Conservation (phyloP, 2,113 vertebrate species). For the Melanostigma gelatinosum region DNA sequence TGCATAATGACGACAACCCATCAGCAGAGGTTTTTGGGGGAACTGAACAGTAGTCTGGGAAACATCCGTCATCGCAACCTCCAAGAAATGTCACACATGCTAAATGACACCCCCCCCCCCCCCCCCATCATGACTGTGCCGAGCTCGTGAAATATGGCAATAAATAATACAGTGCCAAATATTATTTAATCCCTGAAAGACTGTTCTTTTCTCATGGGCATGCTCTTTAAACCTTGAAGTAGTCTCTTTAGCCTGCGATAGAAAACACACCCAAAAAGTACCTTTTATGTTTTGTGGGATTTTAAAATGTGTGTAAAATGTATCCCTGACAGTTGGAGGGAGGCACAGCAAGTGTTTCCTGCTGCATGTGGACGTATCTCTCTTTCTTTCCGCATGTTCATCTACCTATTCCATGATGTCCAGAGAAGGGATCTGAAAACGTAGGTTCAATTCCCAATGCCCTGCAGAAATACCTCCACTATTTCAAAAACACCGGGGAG, state of each 20-base stretch:
- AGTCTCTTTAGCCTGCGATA: neutral
- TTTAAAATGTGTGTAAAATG: conserved; percentile 10
- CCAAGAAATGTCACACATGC: conserved; percentile 26
- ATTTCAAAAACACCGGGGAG: conserved; percentile 42
- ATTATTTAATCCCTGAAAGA: conserved; percentile 28
- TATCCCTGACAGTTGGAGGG: conserved; percentile 10
- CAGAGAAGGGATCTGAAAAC: conserved; percentile 41
- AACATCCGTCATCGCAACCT: conserved; percentile 15
- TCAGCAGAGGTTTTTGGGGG: neutral
- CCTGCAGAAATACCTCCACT: conserved; percentile 48
- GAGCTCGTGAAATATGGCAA: conserved; percentile 13
- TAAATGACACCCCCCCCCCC: neutral
- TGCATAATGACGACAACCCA: conserved; percentile 18
- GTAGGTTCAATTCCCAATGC: conserved; percentile 51
- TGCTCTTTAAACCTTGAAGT: conserved; percentile 47
- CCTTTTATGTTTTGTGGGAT: conserved; percentile 1
- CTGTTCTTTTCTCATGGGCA: neutral
- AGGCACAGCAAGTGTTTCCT: neutral
- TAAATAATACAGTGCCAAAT: neutral
- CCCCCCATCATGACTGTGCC: neutral
- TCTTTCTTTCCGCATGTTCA: neutral
- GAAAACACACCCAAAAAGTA: neutral
- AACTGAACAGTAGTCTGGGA: conserved; percentile 14
- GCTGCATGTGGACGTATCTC: neutral
- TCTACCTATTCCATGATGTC: conserved; percentile 40